phyloP scores from a whole-genome alignment of 1,140 invertebrate genomes.

The Orius laevigatus region DNA sequence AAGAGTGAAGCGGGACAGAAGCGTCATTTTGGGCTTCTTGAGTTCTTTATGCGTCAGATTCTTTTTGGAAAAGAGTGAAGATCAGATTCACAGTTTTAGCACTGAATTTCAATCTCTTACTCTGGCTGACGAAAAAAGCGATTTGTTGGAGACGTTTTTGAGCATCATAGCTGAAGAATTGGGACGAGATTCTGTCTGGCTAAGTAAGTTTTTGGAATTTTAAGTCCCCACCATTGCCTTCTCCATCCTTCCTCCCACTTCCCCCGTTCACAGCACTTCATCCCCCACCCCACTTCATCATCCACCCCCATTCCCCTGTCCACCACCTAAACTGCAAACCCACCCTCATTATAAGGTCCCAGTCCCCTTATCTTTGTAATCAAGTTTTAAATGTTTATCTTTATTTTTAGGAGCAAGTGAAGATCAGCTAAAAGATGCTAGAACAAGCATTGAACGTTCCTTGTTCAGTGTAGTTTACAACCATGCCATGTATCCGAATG shows the following conservation, averaged over 20 bases:
- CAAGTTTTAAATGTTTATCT: not conserved
- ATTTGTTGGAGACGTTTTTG: constrained; percentile 49
- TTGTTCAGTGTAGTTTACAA: constrained; percentile 81
- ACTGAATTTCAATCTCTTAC: constrained; percentile 57
- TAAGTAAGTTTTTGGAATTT: constrained; percentile 31
- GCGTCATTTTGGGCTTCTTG: constrained; percentile 59
- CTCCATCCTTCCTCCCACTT: not conserved
- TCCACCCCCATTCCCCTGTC: not conserved
- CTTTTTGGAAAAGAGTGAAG: constrained; percentile 58
- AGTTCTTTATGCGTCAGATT: constrained; percentile 61
- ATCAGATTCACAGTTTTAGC: constrained; percentile 46
- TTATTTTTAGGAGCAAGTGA: constrained; percentile 39
- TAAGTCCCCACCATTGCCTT: not conserved
- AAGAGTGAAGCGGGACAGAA: constrained; percentile 48
- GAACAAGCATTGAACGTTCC: constrained; percentile 59
- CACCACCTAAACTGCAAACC: no score
- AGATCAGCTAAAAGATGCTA: constrained; percentile 48
- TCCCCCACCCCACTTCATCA: not conserved
- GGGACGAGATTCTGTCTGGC: constrained; percentile 51
- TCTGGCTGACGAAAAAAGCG: constrained; percentile 67
- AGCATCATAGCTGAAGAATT: constrained; percentile 39
- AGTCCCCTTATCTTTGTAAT: not conserved
- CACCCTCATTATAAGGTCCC: no score
- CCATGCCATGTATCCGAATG: constrained; percentile 90
- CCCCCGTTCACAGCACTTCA: no score